Conservation (phyloP, 2,113 vertebrate species). For the Laterallus jamaicensis region DNA sequence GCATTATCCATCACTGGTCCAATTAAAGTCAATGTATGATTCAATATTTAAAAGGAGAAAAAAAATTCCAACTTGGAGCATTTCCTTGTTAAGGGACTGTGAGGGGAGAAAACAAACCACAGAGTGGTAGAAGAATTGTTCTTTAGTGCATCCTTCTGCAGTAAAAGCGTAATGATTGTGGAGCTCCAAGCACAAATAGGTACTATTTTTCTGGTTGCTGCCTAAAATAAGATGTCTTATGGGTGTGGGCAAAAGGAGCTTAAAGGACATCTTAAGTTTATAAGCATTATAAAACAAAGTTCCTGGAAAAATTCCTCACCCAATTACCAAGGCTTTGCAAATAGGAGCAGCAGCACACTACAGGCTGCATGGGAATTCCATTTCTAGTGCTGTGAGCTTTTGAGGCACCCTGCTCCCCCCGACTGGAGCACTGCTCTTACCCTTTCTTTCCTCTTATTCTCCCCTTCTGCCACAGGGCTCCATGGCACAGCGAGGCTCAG, state of each 20-base stretch:
- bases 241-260: background rate
- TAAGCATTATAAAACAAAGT: background rate
- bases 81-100: background rate
- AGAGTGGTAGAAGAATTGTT: background rate
- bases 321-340: background rate
- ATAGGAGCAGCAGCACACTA: background rate
- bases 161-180: background rate
- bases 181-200: background rate
- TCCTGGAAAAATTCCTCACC: background rate
- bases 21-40: background rate
- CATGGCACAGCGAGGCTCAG: background rate
- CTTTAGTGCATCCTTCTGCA: background rate
- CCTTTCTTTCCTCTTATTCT: background rate
- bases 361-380: background rate
- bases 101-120: background rate
- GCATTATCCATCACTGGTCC: background rate
- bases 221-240: background rate
- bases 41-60: constrained; percentile 21
- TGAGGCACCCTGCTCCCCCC: background rate
- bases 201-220: background rate
- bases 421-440: rapidly evolving
- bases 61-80: background rate
- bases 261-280: background rate
- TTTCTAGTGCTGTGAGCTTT: background rate
- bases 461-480: background rate